A percentile compares a stretch with the other conserved stretches of the same genome.
Conservation (phyloP, 92 coral and sea anemone species). For the Hydrozoanthus gracilis region DNA sequence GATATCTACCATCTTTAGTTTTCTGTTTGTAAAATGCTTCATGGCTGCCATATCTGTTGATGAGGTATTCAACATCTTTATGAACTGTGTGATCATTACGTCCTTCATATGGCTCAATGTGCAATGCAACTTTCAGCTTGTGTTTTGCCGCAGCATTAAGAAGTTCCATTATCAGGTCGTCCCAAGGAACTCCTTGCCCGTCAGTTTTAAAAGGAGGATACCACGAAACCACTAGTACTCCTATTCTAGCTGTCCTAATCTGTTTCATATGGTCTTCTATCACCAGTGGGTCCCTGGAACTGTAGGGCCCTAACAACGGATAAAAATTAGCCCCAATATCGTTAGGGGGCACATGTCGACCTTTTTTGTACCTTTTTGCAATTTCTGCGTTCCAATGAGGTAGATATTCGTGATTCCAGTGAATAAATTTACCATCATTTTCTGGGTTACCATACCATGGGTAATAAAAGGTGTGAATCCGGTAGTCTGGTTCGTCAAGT, state of each 20-base stretch:
- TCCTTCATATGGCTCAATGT: slow-evolving; percentile 88
- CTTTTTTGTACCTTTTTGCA: slow-evolving; percentile 68
- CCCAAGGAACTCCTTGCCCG: slow-evolving; percentile 87
- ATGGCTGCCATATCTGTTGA: slow-evolving; percentile 73
- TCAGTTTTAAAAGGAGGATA: slow-evolving; percentile 93
- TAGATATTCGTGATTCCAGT: slow-evolving; percentile 93
- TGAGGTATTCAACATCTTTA: slow-evolving; percentile 80
- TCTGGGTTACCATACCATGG: slow-evolving; percentile 96
- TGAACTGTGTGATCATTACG: slow-evolving; percentile 85
- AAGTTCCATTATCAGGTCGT: slow-evolving; percentile 64
- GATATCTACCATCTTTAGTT: slow-evolving; percentile 64
- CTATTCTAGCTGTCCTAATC: slow-evolving; percentile 87
- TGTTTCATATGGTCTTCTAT: slow-evolving; percentile 90
- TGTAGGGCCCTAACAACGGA: slow-evolving; percentile 93
- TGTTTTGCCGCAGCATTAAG: slow-evolving; percentile 79
- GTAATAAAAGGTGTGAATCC: slow-evolving; percentile 92
- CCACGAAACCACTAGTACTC: slow-evolving; percentile 95
- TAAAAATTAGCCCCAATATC: slow-evolving; percentile 95
- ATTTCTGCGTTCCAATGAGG: slow-evolving; percentile 88
- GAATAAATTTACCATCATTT: slow-evolving; percentile 80
- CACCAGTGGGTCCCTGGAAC: slow-evolving; percentile 79
- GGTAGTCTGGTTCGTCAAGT: slow-evolving; percentile 72
- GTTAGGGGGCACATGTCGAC: slow-evolving; percentile 84
- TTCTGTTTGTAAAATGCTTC: slow-evolving; percentile 87
- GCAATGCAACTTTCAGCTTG: slow-evolving; percentile 80